Evolutionary conservation across 2,797 vertebrate genomes (phyloP).

Genomic region (Pantherophis alleghaniensis): DNA sequence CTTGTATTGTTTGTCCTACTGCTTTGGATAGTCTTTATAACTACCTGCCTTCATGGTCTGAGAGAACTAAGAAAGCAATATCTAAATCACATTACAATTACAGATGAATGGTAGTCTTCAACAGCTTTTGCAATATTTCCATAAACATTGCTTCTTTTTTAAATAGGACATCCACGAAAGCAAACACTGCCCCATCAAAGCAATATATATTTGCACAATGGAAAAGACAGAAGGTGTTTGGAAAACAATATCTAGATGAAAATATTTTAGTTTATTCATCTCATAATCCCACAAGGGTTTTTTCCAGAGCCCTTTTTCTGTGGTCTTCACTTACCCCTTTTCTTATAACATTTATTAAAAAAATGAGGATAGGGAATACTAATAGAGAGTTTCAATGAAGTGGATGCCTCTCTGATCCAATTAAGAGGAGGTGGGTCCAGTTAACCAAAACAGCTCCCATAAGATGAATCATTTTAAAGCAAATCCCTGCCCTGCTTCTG

Average conservation of each 20-base stretch:
- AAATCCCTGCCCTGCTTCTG: background rate
- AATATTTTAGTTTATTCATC: background rate
- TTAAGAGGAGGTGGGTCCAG: background rate
- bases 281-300: background rate
- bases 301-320: background rate
- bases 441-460: background rate
- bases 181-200: background rate
- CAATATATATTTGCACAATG: background rate
- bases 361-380: background rate
- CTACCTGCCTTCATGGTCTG: background rate
- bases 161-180: background rate
- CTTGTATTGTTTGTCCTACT: background rate
- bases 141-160: constrained; percentile 1
- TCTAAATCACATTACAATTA: constrained; percentile 18
- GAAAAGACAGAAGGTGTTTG: background rate
- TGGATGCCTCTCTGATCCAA: too few relatives aligned
- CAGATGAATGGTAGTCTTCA: background rate
- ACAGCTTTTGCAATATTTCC: background rate
- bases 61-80: background rate
- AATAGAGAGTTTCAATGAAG: background rate
- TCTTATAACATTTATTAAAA: background rate
- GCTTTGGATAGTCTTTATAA: background rate
- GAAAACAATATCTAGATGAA: background rate
- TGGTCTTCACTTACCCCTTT: background rate
- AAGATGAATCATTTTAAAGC: background rate